Conservation (phyloP, 2,888 invertebrate species). For the Autographa gamma region DNA sequence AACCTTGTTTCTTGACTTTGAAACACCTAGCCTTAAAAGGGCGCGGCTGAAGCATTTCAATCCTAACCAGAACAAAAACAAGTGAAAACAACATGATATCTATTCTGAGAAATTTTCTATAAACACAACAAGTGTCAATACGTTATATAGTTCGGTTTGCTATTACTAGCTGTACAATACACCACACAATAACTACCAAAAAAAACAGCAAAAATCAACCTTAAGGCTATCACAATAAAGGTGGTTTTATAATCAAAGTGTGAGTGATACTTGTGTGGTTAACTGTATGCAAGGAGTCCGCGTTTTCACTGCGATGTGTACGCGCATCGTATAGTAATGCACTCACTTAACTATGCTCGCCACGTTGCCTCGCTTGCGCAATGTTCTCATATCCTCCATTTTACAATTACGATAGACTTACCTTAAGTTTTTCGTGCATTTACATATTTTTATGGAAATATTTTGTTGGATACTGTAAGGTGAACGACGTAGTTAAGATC, state of each 20-base stretch:
- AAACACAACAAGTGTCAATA: slow-evolving; percentile 17
- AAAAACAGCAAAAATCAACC: not conserved
- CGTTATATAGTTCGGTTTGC: slow-evolving; percentile 35
- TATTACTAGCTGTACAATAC: slow-evolving; percentile 30
- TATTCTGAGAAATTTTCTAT: not conserved
- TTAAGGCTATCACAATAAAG: not conserved
- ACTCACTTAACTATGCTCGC: slow-evolving; percentile 47
- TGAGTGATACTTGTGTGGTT: not conserved
- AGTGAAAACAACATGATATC: not conserved
- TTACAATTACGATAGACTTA: slow-evolving; percentile 48
- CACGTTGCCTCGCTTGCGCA: slow-evolving; percentile 62
- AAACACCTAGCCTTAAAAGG: not conserved
- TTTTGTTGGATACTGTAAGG: not conserved
- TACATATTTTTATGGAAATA: slow-evolving; percentile 13
- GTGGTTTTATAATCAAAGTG: not conserved
- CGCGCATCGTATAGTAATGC: slow-evolving; percentile 56
- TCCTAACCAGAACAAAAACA: not conserved
- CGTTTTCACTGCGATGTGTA: slow-evolving; percentile 55
- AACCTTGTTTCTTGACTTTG: too few species aligned
- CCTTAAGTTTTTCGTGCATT: slow-evolving; percentile 33
- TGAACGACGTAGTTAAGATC: too few species aligned
- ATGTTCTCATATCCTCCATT: slow-evolving; percentile 61
- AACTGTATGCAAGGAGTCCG: slow-evolving; percentile 17
- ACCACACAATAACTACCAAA: too few species aligned
- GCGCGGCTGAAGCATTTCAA: not conserved